Evolutionary conservation across 2,797 vertebrate genomes (phyloP).

Genomic region (Oreochromis mossambicus): DNA sequence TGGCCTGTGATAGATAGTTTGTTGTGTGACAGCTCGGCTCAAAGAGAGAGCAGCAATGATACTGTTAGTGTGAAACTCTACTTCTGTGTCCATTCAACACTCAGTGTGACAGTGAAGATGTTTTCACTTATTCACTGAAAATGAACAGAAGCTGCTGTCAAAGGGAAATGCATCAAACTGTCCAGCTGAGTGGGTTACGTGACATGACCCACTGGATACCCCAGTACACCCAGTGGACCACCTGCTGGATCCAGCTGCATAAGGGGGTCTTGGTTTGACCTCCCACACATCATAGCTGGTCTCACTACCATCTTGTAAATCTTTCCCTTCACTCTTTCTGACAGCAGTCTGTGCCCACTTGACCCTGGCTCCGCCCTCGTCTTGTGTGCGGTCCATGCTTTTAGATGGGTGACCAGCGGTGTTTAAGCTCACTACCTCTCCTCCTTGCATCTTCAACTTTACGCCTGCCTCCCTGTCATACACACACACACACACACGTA

Average conservation of each 20-base stretch:
- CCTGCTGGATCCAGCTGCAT: not conserved
- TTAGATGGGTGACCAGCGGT: not conserved
- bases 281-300: not conserved
- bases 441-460: not conserved
- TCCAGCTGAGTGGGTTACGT: fast-evolving
- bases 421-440: not conserved
- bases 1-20: not conserved
- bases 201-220: not conserved
- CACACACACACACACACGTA: too few species aligned
- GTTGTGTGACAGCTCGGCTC: not conserved
- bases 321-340: not conserved
- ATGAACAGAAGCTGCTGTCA: not conserved
- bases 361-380: not conserved
- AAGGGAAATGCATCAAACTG: not conserved
- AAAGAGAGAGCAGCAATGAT: not conserved
- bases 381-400: not conserved
- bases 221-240: not conserved
- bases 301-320: not conserved
- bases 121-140: not conserved
- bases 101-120: not conserved
- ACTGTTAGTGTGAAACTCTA: not conserved
- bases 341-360: not conserved
- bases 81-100: not conserved
- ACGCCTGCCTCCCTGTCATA: not conserved
- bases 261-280: not conserved